A percentile compares a stretch with the other conserved stretches of the same genome.
These are phyloP conservation scores for Cremastobaeus sp. DNA, from an alignment of 2,888 invertebrate species.

Conservation along the genomic window DNA sequence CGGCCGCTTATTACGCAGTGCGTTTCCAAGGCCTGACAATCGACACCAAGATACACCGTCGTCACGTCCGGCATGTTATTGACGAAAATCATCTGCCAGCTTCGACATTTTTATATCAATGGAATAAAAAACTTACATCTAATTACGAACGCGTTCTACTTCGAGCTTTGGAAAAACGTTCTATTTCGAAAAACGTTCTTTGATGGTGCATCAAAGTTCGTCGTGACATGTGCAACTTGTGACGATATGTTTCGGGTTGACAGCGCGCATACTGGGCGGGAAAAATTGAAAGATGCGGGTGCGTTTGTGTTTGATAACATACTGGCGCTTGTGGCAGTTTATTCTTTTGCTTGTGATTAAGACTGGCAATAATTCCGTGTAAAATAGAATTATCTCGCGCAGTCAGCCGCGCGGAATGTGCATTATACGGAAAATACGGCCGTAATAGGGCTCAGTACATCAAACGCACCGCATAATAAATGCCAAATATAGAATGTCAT, in stretches of 20 bases:
- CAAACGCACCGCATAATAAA: conserved; percentile 27
- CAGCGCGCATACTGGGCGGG: neutral
- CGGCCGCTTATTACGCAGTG: no score
- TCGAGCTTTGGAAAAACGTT: no score
- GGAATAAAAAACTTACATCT: no score
- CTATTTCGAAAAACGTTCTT: no score
- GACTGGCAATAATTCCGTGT: conserved; percentile 14
- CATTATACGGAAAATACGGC: conserved; percentile 25
- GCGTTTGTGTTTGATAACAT: no score
- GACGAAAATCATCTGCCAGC: conserved; percentile 1
- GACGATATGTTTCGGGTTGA: no score
- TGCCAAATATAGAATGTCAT: conserved; percentile 14
- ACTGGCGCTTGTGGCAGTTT: conserved; percentile 15
- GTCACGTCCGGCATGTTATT: neutral
- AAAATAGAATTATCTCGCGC: conserved; percentile 22
- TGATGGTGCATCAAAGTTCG: no score
- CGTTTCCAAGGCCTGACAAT: no score
- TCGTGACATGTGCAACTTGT: no score
- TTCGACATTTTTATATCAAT: no score
- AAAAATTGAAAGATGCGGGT: neutral
- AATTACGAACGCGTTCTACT: no score
- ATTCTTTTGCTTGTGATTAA: conserved; percentile 24
- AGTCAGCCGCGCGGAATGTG: conserved; percentile 9
- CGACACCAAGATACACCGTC: no score
- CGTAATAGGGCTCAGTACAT: conserved; percentile 25